phyloP scores from a whole-genome alignment of 1,140 invertebrate genomes.

The Drosophila sproati region DNA sequence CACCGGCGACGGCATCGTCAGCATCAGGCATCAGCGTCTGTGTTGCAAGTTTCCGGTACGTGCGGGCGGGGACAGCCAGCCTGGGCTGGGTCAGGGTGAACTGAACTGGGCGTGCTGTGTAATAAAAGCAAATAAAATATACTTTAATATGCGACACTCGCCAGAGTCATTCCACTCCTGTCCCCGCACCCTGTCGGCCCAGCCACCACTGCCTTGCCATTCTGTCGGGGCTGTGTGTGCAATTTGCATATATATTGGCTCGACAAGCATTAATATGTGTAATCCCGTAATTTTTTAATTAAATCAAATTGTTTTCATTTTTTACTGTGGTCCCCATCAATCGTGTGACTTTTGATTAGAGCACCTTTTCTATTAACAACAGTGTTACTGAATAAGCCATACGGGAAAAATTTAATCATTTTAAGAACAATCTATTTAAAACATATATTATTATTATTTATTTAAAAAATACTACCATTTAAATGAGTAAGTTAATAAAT shows the following conservation, averaged over 20 bases:
- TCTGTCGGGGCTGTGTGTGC: slow-evolving; percentile 33
- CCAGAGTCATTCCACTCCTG: slow-evolving; percentile 47
- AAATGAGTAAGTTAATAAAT: too few relatives aligned
- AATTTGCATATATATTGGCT: slow-evolving; percentile 83
- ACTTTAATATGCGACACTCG: slow-evolving; percentile 82
- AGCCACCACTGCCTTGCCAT: not conserved
- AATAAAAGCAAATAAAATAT: slow-evolving; percentile 84
- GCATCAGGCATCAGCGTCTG: slow-evolving; percentile 65
- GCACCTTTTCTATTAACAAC: slow-evolving; percentile 14
- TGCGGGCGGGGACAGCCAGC: slow-evolving; percentile 10
- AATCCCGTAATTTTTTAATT: slow-evolving; percentile 84
- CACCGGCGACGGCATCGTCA: slow-evolving; percentile 29
- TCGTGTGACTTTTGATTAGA: not conserved
- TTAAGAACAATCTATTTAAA: too few relatives aligned
- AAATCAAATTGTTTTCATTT: slow-evolving; percentile 78
- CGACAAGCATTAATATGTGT: slow-evolving; percentile 82
- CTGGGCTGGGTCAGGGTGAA: slow-evolving; percentile 44
- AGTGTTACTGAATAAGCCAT: slow-evolving; percentile 8
- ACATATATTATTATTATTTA: too few relatives aligned
- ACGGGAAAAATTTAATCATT: not conserved
- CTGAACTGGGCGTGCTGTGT: slow-evolving; percentile 67
- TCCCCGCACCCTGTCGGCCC: slow-evolving; percentile 32
- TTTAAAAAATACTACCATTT: too few relatives aligned
- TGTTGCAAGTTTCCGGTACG: slow-evolving; percentile 77
- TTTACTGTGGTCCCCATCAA: slow-evolving; percentile 1